Conservation (phyloP, 2,888 invertebrate species). For the Acrocera orbiculus region DNA sequence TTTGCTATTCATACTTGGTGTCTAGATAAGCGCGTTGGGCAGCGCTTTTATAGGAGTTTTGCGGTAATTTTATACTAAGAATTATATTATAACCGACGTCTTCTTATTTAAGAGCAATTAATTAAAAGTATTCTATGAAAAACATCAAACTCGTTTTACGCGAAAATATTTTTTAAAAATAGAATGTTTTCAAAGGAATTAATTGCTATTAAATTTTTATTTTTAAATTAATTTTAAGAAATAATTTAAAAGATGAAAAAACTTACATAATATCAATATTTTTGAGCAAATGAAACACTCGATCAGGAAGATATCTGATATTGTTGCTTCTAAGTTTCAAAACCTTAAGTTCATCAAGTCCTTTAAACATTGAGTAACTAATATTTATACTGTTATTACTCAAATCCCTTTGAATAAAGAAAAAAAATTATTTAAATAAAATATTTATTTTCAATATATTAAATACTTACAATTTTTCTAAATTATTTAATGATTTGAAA, state of each 20-base stretch:
- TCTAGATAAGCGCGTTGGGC: too few relatives aligned
- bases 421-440: conserved; percentile 2
- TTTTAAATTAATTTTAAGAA: background rate
- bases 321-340: conserved; percentile 67
- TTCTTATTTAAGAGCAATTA: too few relatives aligned
- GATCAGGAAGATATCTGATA: conserved; percentile 64
- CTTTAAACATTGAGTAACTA: conserved; percentile 65
- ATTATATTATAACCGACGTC: too few relatives aligned
- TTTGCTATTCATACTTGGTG: too few relatives aligned
- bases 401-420: conserved; percentile 16
- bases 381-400: conserved; percentile 36
- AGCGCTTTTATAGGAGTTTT: too few relatives aligned
- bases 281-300: conserved; percentile 74
- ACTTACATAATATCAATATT: conserved; percentile 46
- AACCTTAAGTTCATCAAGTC: conserved; percentile 50
- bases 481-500: conserved; percentile 47
- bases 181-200: background rate
- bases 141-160: too few relatives aligned
- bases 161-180: too few relatives aligned
- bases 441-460: background rate
- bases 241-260: background rate
- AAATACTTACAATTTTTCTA: conserved; percentile 50
- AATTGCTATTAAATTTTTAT: background rate
- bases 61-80: too few relatives aligned
- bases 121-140: too few relatives aligned